Conservation (phyloP, 2,888 invertebrate genomes). For the Ceriagrion tenellum region DNA sequence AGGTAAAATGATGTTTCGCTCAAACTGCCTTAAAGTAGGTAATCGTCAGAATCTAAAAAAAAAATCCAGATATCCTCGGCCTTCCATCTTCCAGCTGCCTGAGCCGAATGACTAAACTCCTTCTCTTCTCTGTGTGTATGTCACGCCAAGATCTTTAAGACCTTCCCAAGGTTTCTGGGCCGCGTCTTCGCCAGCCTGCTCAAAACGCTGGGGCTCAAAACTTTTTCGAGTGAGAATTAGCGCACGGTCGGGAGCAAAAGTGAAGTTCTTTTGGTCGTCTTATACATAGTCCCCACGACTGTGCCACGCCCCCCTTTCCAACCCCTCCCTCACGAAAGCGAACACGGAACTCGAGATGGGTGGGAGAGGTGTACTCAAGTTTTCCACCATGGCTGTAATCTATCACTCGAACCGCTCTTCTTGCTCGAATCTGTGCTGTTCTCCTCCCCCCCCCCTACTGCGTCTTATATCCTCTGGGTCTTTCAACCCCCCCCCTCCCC, state of each 20-base stretch:
- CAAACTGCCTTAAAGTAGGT: no score
- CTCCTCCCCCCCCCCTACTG: background rate
- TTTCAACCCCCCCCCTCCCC: background rate
- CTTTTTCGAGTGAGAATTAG: conserved; percentile 21
- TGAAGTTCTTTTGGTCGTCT: background rate
- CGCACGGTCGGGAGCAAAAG: background rate
- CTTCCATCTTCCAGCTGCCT: background rate
- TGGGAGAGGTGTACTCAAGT: background rate
- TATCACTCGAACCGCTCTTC: background rate
- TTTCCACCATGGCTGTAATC: conserved; percentile 1
- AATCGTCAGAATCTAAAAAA: no score
- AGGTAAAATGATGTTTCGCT: no score
- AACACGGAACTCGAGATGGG: background rate
- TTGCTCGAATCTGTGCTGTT: background rate
- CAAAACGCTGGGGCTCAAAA: background rate
- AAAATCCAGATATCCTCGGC: no score
- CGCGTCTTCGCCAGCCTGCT: background rate
- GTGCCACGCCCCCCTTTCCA: no score
- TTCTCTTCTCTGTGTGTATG: background rate
- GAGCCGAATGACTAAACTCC: background rate
- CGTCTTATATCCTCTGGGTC: no score
- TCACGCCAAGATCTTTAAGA: background rate
- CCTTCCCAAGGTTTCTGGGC: background rate
- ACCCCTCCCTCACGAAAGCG: background rate
- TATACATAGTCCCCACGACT: no score